Percentiles rank a stretch among this genome's conserved stretches.
Evolutionary conservation across 2,888 invertebrate species (phyloP).

Genomic region (Lepidochrysops patricia): DNA sequence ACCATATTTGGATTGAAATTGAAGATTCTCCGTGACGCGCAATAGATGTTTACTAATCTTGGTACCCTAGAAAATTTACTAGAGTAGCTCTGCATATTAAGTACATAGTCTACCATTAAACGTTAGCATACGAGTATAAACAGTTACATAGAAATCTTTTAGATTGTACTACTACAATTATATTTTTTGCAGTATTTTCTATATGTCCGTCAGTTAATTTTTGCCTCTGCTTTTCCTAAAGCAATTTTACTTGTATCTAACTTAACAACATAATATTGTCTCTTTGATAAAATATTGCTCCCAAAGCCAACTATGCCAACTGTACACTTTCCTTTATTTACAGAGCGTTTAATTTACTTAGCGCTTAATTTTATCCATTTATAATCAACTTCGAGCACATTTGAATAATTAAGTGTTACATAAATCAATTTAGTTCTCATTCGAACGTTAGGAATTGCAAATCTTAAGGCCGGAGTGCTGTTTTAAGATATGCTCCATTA

Average conservation of each 20-base stretch:
- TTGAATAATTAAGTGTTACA: slow-evolving; percentile 15
- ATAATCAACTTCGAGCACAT: slow-evolving; percentile 3
- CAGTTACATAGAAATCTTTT: too few relatives aligned
- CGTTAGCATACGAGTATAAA: too few relatives aligned
- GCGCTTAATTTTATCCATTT: background rate
- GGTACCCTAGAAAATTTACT: background rate
- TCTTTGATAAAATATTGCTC: too few relatives aligned
- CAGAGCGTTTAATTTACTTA: background rate
- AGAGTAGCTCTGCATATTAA: too few relatives aligned
- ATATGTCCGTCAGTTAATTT: too few relatives aligned
- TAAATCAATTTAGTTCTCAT: slow-evolving; percentile 17
- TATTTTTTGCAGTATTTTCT: too few relatives aligned
- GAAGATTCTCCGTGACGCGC: background rate
- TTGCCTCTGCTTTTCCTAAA: too few relatives aligned
- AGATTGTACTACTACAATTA: too few relatives aligned
- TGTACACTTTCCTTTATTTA: background rate
- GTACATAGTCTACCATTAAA: too few relatives aligned
- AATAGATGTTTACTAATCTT: background rate
- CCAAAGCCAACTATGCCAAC: background rate
- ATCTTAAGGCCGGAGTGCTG: slow-evolving; percentile 23
- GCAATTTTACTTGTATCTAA: background rate
- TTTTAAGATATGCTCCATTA: slow-evolving; percentile 24
- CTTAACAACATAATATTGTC: too few relatives aligned
- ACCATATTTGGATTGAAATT: background rate
- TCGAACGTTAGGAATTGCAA: slow-evolving; percentile 21